Conservation (phyloP, 2,113 vertebrate genomes). For the Rhinolophus ferrumequinum region DNA sequence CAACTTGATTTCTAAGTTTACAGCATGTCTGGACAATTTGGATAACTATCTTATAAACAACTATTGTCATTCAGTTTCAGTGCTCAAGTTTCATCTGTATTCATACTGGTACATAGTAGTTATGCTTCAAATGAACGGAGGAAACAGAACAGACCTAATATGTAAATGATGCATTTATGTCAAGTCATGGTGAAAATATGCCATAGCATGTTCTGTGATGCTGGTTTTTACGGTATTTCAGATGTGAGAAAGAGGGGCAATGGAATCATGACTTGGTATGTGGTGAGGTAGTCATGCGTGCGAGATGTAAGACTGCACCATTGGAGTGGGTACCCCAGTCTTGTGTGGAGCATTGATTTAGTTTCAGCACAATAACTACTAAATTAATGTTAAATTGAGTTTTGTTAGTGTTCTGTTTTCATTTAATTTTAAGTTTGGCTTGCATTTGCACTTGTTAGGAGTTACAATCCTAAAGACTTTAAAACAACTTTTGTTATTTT, state of each 20-base stretch:
- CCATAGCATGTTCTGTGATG: background rate
- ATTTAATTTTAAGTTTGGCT: background rate
- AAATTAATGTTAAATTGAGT: slow-evolving; percentile 10
- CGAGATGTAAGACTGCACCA: background rate
- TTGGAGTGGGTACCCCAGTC: background rate
- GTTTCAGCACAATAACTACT: background rate
- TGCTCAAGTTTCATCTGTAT: slow-evolving; percentile 17
- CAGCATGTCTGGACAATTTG: background rate
- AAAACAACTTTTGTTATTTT: background rate
- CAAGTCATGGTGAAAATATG: background rate
- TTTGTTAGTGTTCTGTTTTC: slow-evolving; percentile 23
- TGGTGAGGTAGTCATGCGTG: background rate
- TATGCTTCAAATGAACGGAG: background rate
- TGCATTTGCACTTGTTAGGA: background rate
- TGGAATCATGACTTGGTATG: background rate
- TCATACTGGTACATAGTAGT: background rate
- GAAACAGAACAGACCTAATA: background rate
- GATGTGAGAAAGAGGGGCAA: background rate
- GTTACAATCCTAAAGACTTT: background rate
- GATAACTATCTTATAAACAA: background rate
- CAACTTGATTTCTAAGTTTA: background rate
- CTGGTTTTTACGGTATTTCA: background rate
- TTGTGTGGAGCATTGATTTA: background rate
- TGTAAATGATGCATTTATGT: background rate
- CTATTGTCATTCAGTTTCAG: background rate